These are phyloP conservation scores for Labeo catla DNA, from an alignment of 2,113 vertebrate species.

Conservation along the genomic window DNA sequence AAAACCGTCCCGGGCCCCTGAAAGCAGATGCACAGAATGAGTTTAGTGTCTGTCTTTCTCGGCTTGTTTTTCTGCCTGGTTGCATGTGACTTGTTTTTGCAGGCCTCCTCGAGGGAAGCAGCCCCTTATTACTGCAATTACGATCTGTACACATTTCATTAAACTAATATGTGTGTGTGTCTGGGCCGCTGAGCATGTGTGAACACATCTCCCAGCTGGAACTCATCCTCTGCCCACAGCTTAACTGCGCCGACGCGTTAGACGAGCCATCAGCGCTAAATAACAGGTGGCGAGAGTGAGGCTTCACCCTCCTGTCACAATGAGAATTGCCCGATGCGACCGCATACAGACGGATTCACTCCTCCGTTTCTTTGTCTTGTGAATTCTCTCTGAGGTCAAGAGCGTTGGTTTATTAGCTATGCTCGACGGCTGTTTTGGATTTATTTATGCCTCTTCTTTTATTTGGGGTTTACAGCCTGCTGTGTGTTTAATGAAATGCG, in stretches of 20 bases:
- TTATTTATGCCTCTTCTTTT: constrained; percentile 8
- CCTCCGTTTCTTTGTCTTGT: background rate
- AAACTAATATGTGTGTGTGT: constrained; percentile 86
- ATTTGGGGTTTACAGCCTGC: background rate
- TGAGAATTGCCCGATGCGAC: background rate
- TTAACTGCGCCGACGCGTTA: constrained; percentile 84
- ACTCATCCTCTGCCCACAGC: constrained; percentile 71
- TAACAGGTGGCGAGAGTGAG: constrained; percentile 81
- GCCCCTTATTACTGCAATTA: constrained; percentile 96
- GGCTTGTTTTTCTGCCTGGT: constrained; percentile 64
- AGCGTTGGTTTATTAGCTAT: constrained; percentile 68
- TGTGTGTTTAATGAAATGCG: constrained; percentile 35
- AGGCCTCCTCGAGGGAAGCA: constrained; percentile 76
- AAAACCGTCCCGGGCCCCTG: background rate
- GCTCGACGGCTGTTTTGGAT: constrained; percentile 36
- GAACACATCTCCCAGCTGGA: constrained; percentile 86
- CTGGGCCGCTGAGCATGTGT: constrained; percentile 70
- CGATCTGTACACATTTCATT: constrained; percentile 98
- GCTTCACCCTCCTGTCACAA: background rate
- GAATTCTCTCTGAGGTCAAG: constrained; percentile 66
- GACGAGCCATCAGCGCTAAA: constrained; percentile 84
- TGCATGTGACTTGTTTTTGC: constrained; percentile 69
- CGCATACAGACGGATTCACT: constrained; percentile 6
- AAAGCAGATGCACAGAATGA: constrained; percentile 13
- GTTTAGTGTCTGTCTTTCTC: constrained; percentile 29